Percentiles rank a stretch among this genome's conserved stretches.
phyloP scores from a whole-genome alignment of 2,113 vertebrate species.

The Corynorhinus townsendii region DNA sequence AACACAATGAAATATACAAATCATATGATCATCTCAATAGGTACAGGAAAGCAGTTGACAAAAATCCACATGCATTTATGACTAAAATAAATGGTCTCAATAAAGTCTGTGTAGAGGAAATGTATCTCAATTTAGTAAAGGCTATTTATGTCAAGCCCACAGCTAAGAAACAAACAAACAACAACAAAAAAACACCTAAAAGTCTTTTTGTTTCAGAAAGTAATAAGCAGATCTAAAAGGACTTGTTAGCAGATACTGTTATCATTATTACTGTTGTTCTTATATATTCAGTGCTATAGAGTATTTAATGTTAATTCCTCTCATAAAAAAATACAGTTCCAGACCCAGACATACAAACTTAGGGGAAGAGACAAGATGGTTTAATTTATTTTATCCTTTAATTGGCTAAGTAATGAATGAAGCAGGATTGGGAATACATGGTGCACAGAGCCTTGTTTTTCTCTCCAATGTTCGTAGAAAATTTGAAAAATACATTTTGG shows the following conservation, averaged over 20 bases:
- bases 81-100: neutral
- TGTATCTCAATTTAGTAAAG: neutral
- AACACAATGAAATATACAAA: neutral
- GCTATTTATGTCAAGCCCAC: neutral
- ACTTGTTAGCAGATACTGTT: neutral
- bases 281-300: neutral
- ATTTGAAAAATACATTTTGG: neutral
- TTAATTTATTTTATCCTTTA: neutral
- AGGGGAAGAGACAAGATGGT: fast-evolving
- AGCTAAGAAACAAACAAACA: neutral
- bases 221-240: neutral
- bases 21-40: neutral
- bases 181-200: neutral
- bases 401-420: neutral
- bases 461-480: neutral
- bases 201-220: neutral
- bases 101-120: neutral
- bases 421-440: neutral
- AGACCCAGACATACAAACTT: neutral
- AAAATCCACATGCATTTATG: neutral
- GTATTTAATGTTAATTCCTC: neutral
- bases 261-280: neutral
- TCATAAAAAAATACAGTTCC: neutral
- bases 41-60: neutral
- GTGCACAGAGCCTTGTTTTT: slow-evolving; percentile 22